Base-by-base conservation (phyloP, 2,113 vertebrate species). In the Cephalopterus ornatus region DNA sequence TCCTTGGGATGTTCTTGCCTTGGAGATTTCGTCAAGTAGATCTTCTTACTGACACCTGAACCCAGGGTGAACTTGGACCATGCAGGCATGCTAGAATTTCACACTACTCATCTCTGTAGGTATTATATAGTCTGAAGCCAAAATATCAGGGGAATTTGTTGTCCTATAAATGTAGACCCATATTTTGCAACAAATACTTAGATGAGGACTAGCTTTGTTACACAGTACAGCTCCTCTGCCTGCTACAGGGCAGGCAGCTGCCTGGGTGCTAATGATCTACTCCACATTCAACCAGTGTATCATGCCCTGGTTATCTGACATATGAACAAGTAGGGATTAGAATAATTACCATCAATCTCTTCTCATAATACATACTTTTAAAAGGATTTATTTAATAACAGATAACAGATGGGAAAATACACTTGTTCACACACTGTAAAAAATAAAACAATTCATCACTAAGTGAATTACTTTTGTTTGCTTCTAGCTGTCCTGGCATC, bases 11-110 rank as follows among this genome's bases (percentile, higher is more conserved):
- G 50, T 86, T 96, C 96, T 96, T 92, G 90, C 83, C 92, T 86
- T 88, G 92, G 88, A 93, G 92, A 93, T 97, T 97, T 96, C 56
- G 63, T 88, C 94, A 92, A 93, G 93, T 84, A 74, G 93, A 96
- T 97, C 95, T 18, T 93, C 79, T 95, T 96, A 96, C 95, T 91
- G 93, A 95, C 92, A 96, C 91, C 95, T 96, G 92, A 96, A 97
- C 95, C 92, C 79, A 44, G 55, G 55, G 61, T 0, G 49, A 95
- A 89, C 93, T 95, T 44, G 76, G 70, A 78, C 86, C 86, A 71
- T 2, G 46, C 0, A 16, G 74, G 55, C 81, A 80, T 2, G 17
- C 90, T 96, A 85, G 94, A 96, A 96, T 96, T 96, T 95, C 96
- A 96, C 85, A 86, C 22, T 28, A 71, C 88, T 83, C 88, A 77